These are phyloP conservation scores for Drosophila leontia DNA, from an alignment of 1,140 invertebrate species.

Conservation along the genomic window DNA sequence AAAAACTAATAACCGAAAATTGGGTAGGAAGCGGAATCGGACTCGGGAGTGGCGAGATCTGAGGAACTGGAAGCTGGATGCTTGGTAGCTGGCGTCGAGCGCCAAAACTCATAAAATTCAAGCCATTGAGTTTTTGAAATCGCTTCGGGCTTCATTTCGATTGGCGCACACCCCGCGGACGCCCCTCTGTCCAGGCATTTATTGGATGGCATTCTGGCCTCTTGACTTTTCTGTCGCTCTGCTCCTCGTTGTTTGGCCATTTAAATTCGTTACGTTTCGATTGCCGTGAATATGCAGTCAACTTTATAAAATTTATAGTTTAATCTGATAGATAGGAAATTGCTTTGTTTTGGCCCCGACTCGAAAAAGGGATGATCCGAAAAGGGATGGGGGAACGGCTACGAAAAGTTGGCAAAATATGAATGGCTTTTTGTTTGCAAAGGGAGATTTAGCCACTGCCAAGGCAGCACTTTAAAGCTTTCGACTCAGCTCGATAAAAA, in stretches of 20 bases:
- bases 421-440: slow-evolving; percentile 26
- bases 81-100: slow-evolving; percentile 25
- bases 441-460: slow-evolving; percentile 15
- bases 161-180: slow-evolving; percentile 34
- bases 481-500: slow-evolving; percentile 56
- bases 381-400: background rate
- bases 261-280: slow-evolving; percentile 83
- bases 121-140: slow-evolving; percentile 82
- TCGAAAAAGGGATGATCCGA: slow-evolving; percentile 2
- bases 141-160: slow-evolving; percentile 81
- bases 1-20: slow-evolving; percentile 78
- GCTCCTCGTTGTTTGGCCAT: slow-evolving; percentile 75
- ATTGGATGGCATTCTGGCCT: slow-evolving; percentile 49
- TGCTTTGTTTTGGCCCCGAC: slow-evolving; percentile 71
- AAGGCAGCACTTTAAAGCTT: slow-evolving; percentile 63
- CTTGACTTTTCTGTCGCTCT: slow-evolving; percentile 61
- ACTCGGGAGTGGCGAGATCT: slow-evolving; percentile 36
- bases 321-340: slow-evolving; percentile 83
- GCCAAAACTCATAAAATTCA: slow-evolving; percentile 79
- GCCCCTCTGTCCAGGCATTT: slow-evolving; percentile 7
- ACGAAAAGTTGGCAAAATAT: slow-evolving; percentile 44
- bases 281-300: slow-evolving; percentile 82
- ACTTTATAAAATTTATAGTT: slow-evolving; percentile 84
- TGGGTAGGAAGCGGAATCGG: slow-evolving; percentile 48
- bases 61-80: slow-evolving; percentile 25